Conservation (phyloP, 2,797 vertebrate genomes). For the Bradypodion pumilum region DNA sequence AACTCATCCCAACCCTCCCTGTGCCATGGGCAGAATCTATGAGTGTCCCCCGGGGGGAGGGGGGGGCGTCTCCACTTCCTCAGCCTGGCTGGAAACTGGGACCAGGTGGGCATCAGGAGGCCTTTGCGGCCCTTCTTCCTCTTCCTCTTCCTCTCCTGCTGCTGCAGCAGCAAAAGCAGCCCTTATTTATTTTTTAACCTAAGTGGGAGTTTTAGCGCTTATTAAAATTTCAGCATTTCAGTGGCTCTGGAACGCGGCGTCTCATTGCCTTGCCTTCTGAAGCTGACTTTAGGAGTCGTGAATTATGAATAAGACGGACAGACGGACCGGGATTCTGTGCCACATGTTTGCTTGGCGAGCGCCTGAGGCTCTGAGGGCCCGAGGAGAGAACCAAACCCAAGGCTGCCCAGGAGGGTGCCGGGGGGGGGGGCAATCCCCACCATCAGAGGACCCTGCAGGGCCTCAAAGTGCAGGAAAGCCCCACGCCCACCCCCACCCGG, state of each 20-base stretch:
- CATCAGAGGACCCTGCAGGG: too few species aligned
- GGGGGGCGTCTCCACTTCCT: too few species aligned
- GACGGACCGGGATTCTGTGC: slow-evolving; percentile 3
- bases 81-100: neutral
- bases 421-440: too few species aligned
- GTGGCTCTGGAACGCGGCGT: slow-evolving; percentile 33
- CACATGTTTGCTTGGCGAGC: neutral
- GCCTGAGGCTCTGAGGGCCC: neutral
- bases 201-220: slow-evolving; percentile 40
- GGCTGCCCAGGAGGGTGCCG: too few species aligned
- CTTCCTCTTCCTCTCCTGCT: fast-evolving
- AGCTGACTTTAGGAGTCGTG: slow-evolving; percentile 49
- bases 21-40: too few species aligned
- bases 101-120: slow-evolving; percentile 39
- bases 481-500: too few species aligned
- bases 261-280: slow-evolving; percentile 52
- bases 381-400: too few species aligned
- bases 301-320: slow-evolving; percentile 39
- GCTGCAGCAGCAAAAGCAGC: neutral
- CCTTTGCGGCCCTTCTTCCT: neutral
- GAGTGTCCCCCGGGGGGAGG: too few species aligned
- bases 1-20: too few species aligned
- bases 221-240: slow-evolving; percentile 36
- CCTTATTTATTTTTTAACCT: neutral
- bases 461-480: too few species aligned